These are phyloP conservation scores for Nephotettix cincticeps DNA, from an alignment of 1,140 invertebrate genomes.

Conservation along the genomic window DNA sequence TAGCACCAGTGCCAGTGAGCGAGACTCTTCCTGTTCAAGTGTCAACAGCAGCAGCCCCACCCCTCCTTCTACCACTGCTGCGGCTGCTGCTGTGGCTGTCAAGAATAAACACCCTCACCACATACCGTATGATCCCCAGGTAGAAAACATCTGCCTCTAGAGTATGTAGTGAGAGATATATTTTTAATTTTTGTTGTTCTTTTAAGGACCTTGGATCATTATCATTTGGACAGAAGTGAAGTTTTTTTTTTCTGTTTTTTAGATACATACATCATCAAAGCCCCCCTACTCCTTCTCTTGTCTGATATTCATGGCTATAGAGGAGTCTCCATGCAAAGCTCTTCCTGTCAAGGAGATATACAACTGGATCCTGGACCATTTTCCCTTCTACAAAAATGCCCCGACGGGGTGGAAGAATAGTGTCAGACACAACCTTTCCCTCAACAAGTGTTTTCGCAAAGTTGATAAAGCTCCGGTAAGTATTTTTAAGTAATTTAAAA, in stretches of 20 bases:
- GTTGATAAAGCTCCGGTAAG: slow-evolving; percentile 86
- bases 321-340: slow-evolving; percentile 84
- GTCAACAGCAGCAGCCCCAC: slow-evolving; percentile 36
- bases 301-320: slow-evolving; percentile 97
- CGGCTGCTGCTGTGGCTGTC: slow-evolving; percentile 36
- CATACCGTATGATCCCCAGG: slow-evolving; percentile 66
- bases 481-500: no score
- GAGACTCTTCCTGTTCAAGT: slow-evolving; percentile 39
- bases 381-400: slow-evolving; percentile 95
- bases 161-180: no score
- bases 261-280: slow-evolving; percentile 82
- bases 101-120: slow-evolving; percentile 69
- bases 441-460: slow-evolving; percentile 97
- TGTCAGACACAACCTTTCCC: slow-evolving; percentile 90
- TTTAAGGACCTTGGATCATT: no score
- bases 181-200: no score
- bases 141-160: no score
- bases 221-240: background rate
- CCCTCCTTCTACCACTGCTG: slow-evolving; percentile 19
- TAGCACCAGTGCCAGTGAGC: slow-evolving; percentile 35
- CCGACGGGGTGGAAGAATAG: slow-evolving; percentile 98
- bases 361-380: slow-evolving; percentile 95
- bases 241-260: slow-evolving; percentile 36
- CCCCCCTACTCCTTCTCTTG: slow-evolving; percentile 95
- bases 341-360: slow-evolving; percentile 96